A percentile compares a stretch with the other conserved stretches of the same genome.
phyloP scores from a whole-genome alignment of 2,113 vertebrate genomes.

The Periophthalmodon schlosseri region DNA sequence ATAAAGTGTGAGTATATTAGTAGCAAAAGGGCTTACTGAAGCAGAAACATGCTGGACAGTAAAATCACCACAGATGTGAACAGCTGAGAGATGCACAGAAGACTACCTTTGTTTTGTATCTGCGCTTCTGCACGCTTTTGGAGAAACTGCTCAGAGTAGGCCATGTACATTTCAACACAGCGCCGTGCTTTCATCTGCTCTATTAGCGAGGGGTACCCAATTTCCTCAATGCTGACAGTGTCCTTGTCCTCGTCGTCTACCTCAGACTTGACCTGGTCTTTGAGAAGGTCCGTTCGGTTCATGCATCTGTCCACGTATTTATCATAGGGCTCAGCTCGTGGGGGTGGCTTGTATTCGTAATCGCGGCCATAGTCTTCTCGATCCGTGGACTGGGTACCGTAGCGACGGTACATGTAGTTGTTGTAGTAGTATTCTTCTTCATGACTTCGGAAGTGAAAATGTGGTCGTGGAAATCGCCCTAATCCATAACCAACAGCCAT shows the following conservation, averaged over 20 bases:
- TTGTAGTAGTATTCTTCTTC: conserved; percentile 77
- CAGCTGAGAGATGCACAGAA: conserved; percentile 42
- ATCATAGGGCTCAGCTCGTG: conserved; percentile 63
- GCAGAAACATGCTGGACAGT: conserved; percentile 64
- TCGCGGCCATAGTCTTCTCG: conserved; percentile 68
- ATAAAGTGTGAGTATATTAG: background rate
- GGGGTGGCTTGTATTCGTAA: conserved; percentile 62
- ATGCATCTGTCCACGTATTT: conserved; percentile 70
- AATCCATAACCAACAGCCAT: conserved; percentile 78
- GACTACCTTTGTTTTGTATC: conserved; percentile 13
- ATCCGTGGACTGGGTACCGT: conserved; percentile 67
- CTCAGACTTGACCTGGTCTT: conserved; percentile 23
- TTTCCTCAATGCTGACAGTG: conserved; percentile 71
- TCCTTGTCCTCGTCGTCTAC: conserved; percentile 41
- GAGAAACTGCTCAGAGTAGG: conserved; percentile 60
- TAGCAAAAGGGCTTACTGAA: conserved; percentile 57
- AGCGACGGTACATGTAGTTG: conserved; percentile 75
- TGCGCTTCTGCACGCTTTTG: conserved; percentile 47
- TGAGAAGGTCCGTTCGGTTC: conserved; percentile 58
- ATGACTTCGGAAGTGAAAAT: conserved; percentile 70
- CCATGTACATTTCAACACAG: conserved; percentile 71
- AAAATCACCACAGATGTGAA: conserved; percentile 55
- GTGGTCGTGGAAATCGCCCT: conserved; percentile 74
- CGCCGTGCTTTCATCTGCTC: conserved; percentile 65
- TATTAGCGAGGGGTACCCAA: conserved; percentile 71